Evolutionary conservation across 2,113 vertebrate species (phyloP).

Genomic region (Pomatostomus ruficeps): DNA sequence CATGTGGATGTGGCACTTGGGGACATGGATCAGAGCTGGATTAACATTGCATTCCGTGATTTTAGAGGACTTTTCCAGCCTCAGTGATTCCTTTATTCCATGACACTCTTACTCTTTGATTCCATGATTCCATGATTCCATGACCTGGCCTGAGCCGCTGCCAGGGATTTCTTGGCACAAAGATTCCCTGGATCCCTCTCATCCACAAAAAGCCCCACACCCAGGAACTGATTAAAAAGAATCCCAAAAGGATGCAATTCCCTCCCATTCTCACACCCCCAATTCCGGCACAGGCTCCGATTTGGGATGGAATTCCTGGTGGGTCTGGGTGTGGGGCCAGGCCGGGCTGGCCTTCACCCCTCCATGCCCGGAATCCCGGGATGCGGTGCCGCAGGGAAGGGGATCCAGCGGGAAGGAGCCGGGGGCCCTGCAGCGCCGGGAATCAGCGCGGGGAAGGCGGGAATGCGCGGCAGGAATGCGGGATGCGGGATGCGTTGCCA

Average conservation of each 20-base stretch:
- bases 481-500: neutral
- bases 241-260: neutral
- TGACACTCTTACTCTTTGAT: no score
- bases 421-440: neutral
- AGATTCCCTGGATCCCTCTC: neutral
- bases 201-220: fast-evolving
- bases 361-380: neutral
- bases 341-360: neutral
- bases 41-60: fast-evolving
- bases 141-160: neutral
- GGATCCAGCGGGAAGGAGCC: neutral
- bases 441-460: neutral
- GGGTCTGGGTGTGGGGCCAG: neutral
- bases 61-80: neutral
- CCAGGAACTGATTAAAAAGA: neutral
- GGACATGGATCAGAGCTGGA: neutral
- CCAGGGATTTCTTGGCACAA: neutral
- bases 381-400: neutral
- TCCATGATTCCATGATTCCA: neutral
- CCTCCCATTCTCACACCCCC: neutral
- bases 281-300: fast-evolving
- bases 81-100: neutral
- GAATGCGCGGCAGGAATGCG: neutral
- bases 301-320: neutral
- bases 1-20: neutral